Evolutionary conservation across 2,797 vertebrate species (phyloP).

Genomic region (Parauchenoglanis punctatus): DNA sequence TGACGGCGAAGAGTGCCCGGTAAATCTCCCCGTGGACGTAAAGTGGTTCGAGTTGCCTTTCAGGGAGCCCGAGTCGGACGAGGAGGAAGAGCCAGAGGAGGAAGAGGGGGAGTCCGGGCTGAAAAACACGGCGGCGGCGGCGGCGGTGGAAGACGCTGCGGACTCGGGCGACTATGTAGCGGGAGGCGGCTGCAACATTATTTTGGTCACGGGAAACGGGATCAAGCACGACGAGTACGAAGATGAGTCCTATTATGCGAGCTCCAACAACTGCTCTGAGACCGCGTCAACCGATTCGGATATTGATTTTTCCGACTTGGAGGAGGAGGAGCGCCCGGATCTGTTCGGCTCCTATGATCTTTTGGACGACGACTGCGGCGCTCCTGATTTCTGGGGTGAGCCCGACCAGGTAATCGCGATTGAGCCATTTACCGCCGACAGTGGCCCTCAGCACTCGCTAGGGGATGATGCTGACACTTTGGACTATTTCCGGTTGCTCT

Average conservation of each 20-base stretch:
- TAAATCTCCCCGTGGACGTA: constrained; percentile 81
- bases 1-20: constrained; percentile 76
- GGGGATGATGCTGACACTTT: constrained; percentile 83
- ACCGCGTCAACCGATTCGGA: constrained; percentile 81
- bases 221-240: constrained; percentile 77
- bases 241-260: constrained; percentile 80
- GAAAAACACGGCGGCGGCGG: constrained; percentile 57
- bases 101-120: constrained; percentile 71
- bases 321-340: constrained; percentile 81
- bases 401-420: constrained; percentile 82
- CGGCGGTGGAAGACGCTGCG: constrained; percentile 65
- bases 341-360: constrained; percentile 76
- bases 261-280: constrained; percentile 80
- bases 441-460: constrained; percentile 83
- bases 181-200: constrained; percentile 82
- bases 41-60: constrained; percentile 85
- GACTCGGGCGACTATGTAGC: constrained; percentile 77
- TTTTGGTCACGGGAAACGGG: constrained; percentile 80
- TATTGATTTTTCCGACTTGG: constrained; percentile 84
- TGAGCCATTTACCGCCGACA: constrained; percentile 77
- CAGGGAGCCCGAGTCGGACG: constrained; percentile 76
- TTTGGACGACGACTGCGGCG: constrained; percentile 75
- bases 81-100: constrained; percentile 73
- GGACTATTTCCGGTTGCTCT: constrained; percentile 87
- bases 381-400: constrained; percentile 82